A percentile compares a stretch with the other conserved stretches of the same genome.
phyloP scores from a whole-genome alignment of 2,888 invertebrate species.

The Pristionchus entomophagus region DNA sequence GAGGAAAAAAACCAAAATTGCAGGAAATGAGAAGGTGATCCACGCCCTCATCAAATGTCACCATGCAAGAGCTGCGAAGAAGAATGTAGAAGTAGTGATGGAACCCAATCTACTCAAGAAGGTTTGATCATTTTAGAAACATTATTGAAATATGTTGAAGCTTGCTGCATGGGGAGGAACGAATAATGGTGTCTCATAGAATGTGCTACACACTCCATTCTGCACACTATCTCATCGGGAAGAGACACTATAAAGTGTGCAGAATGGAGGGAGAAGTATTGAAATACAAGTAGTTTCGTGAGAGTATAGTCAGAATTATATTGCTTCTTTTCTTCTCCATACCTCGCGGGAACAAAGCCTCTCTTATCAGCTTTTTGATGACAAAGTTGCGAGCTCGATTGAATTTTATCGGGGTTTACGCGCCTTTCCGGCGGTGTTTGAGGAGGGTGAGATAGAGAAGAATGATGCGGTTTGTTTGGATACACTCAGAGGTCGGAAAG shows the following conservation, averaged over 20 bases:
- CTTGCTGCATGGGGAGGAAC: no score
- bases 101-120: conserved; percentile 61
- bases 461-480: conserved; percentile 6
- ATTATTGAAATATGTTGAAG: no score
- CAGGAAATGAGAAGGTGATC: conserved; percentile 55
- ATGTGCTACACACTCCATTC: no score
- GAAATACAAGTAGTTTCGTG: not conserved
- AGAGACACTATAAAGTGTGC: no score
- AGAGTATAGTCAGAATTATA: not conserved
- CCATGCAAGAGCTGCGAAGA: conserved; percentile 36
- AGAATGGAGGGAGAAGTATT: no score
- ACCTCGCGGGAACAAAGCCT: not conserved
- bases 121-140: conserved; percentile 47
- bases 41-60: conserved; percentile 56
- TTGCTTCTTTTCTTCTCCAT: not conserved
- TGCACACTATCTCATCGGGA: no score
- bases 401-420: conserved; percentile 17
- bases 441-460: not conserved
- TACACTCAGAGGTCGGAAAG: not conserved
- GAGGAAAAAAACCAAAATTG: no score
- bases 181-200: no score
- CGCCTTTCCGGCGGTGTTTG: not conserved
- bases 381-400: not conserved
- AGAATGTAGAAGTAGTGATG: conserved; percentile 41
- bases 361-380: not conserved